A percentile compares a stretch with the other conserved stretches of the same genome.
These are phyloP conservation scores for Chymomyza caudatula DNA, from an alignment of 2,888 invertebrate species.

Conservation along the genomic window DNA sequence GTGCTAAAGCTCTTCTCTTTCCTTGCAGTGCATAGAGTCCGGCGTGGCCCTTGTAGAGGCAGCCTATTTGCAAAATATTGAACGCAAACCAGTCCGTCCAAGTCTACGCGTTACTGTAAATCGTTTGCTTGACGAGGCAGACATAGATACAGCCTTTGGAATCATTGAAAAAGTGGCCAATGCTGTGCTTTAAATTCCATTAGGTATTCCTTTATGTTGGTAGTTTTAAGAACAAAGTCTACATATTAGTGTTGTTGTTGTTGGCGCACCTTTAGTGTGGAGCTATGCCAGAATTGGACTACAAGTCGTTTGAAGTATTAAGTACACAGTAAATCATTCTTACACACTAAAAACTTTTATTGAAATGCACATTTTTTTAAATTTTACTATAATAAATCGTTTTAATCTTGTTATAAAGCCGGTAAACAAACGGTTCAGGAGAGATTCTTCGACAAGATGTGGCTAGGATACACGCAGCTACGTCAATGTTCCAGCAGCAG, in stretches of 20 bases:
- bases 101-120: conserved; percentile 87
- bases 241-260: neutral
- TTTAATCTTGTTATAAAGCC: too few relatives aligned
- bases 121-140: conserved; percentile 81
- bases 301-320: neutral
- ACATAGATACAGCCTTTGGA: conserved; percentile 79
- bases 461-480: too few relatives aligned
- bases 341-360: too few relatives aligned
- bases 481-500: too few relatives aligned
- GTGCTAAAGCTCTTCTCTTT: conserved; percentile 8
- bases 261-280: neutral
- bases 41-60: conserved; percentile 85
- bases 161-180: conserved; percentile 78
- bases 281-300: neutral
- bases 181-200: conserved; percentile 65
- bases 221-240: neutral
- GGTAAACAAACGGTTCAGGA: too few relatives aligned
- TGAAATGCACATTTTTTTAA: neutral
- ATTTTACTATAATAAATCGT: too few relatives aligned
- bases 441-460: too few relatives aligned
- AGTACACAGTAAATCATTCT: neutral
- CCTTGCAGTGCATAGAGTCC: conserved; percentile 81
- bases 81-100: conserved; percentile 83
- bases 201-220: neutral
- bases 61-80: conserved; percentile 84